These are phyloP conservation scores for Ophion ellenae DNA, from an alignment of 2,888 invertebrate species.

Conservation along the genomic window DNA sequence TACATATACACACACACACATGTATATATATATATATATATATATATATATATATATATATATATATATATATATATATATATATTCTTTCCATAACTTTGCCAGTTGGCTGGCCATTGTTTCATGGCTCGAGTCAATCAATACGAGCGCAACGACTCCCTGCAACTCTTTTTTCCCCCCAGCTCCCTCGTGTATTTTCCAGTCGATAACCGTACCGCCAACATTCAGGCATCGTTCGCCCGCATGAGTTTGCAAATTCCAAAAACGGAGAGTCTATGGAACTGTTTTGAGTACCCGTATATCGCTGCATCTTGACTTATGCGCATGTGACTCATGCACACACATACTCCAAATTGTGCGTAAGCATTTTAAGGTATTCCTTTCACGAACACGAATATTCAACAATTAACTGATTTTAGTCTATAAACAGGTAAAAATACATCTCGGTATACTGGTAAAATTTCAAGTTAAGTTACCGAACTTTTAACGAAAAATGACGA, in stretches of 20 bases:
- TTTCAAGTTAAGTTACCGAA: no score
- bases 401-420: no score
- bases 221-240: conserved; percentile 37
- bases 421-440: no score
- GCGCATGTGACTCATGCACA: background rate
- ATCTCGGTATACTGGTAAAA: no score
- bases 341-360: no score
- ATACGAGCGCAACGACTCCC: conserved; percentile 44
- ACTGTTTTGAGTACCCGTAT: background rate
- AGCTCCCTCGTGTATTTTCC: conserved; percentile 23
- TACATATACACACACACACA: no score
- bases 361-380: no score
- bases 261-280: conserved; percentile 34
- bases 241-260: conserved; percentile 44
- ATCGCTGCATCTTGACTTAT: background rate
- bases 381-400: no score
- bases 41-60: background rate
- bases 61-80: background rate
- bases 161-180: conserved; percentile 28
- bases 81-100: conserved; percentile 19
- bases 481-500: no score
- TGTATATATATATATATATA: background rate
- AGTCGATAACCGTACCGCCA: conserved; percentile 17
- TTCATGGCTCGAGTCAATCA: conserved; percentile 31
- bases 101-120: conserved; percentile 25